Evolutionary conservation across 2,113 vertebrate species (phyloP), one percentile per base, ranked within the genome.

Genomic region (Clinocottus analis): DNA sequence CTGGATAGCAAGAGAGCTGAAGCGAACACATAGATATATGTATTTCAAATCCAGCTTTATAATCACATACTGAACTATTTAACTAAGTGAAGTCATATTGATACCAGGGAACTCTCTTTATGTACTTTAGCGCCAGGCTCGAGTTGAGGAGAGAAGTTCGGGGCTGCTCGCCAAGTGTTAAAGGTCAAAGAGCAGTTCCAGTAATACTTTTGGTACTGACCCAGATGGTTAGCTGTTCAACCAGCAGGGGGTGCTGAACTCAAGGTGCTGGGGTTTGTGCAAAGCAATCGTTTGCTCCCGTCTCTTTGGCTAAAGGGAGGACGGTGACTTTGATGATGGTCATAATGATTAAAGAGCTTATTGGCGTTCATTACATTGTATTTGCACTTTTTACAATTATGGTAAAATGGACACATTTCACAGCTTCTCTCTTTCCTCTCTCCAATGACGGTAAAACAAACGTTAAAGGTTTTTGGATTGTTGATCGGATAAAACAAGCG

Each of bases 171-270:
- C 33, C 33, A 5, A 33, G 33, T 33, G 4, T 72, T 12, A 16
- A 10, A 76, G 55, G 51, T 65, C 39, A 21, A 56, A 69, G 31
- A 53, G 47, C 6, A 19, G 43, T 31, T 14, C 17, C 0, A 8
- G 19, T 0, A 33, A 55, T 43, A 11, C 7, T 2, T 0, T 33
- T 66, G 21, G 27, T 29, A 5, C 39, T 21, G n/a, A 4, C 21
- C 2, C 2, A 7, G 25, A 1, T 16, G 23, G 17, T 47, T 69
- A 58, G 43, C 2, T 59, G 1, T 16, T 77, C 10, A 13, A 19
- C 87, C 92, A 92, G 72, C 81, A 93, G 91, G 80, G 80, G 89
- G 90, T 8, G 21, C 70, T 74, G 85, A 58, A 85, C 55, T 41
- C 79, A 66, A 1, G 76, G 70, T 37, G 23, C 37, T 78, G 37